Base-by-base conservation (phyloP, 1,140 invertebrate genomes). In the Branchinecta lindahli region DNA sequence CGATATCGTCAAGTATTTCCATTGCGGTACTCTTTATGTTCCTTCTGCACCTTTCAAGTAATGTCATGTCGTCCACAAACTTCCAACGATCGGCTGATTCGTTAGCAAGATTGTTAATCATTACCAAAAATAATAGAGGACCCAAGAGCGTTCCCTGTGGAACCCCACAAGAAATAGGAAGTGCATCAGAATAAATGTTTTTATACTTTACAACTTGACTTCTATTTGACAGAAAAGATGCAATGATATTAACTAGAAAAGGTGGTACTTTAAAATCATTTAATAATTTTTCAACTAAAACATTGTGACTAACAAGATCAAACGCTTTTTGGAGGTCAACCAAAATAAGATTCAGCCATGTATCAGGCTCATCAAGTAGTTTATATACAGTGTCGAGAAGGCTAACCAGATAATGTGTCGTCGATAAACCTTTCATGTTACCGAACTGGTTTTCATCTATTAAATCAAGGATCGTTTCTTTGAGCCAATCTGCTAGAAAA, bases 41-140 rank as follows among this genome's bases (percentile, higher is more conserved):
- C 18, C 52, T 61, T 61, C 6, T 61, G 52, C 52, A 61, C 12
- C 18, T 61, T 61, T 61, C 52, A 20, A 61, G 52, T 20, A 61
- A 61, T 61, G 12, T 15, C 52, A 61, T 61, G 52, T 61, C 52
- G 18, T 61, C 52, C 18, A 61, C 52, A 61, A 61, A 61, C 52
- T 61, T 61, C 52, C 52, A 61, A 4, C 52, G 52, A 61, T 61
- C 18, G 52, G 52, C 52, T 61, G 52, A 61, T 61, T 61, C 52
- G 18, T 61, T 61, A 61, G 52, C 52, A 61, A 61, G 52, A 61
- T 61, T 61, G 52, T 61, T 61, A 61, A 61, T 61, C 52, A 61
- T 61, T 61, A 61, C 52, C 52, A 61, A 61, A 61, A 61, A 61
- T 61, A 61, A 20, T 6, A 61, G 18, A 61, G 52, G 52, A 61